Percentiles rank a stretch among this genome's conserved stretches.
These are phyloP conservation scores for Leptinotarsa juncta DNA, from an alignment of 2,888 invertebrate genomes.

Conservation along the genomic window DNA sequence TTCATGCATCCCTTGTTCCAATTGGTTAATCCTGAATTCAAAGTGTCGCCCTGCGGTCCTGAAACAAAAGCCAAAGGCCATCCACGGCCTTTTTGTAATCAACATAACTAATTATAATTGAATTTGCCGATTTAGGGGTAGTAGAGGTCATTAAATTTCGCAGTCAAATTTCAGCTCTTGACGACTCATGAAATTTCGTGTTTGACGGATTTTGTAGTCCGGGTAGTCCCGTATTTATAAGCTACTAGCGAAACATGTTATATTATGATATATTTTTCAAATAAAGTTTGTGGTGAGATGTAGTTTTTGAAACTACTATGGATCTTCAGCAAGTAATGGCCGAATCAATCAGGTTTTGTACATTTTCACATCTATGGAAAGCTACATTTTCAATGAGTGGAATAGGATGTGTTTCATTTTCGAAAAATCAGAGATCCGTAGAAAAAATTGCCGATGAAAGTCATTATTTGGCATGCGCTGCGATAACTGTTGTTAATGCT, in stretches of 20 bases:
- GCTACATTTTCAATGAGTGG: too few species aligned
- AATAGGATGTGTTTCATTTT: too few species aligned
- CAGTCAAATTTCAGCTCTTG: constrained; percentile 33
- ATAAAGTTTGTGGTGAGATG: too few species aligned
- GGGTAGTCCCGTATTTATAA: neutral
- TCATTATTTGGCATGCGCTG: too few species aligned
- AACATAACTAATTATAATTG: constrained; percentile 41
- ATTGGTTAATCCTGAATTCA: constrained; percentile 37
- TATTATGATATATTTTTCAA: too few species aligned
- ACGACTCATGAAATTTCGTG: constrained; percentile 26
- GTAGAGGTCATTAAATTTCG: constrained; percentile 21
- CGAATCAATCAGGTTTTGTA: too few species aligned
- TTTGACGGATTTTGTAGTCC: neutral
- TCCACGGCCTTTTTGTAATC: constrained; percentile 38
- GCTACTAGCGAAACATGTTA: neutral
- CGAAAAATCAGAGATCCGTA: too few species aligned
- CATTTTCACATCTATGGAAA: too few species aligned
- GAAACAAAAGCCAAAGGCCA: constrained; percentile 37
- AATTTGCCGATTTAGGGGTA: constrained; percentile 30
- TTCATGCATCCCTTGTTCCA: constrained; percentile 33
- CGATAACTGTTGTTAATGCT: too few species aligned
- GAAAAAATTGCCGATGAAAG: too few species aligned
- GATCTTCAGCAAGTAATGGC: too few species aligned
- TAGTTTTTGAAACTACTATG: too few species aligned
- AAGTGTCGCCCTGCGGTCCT: constrained; percentile 36